Evolutionary conservation across 2,113 vertebrate genomes (phyloP).

Genomic region (Raja brachyura): DNA sequence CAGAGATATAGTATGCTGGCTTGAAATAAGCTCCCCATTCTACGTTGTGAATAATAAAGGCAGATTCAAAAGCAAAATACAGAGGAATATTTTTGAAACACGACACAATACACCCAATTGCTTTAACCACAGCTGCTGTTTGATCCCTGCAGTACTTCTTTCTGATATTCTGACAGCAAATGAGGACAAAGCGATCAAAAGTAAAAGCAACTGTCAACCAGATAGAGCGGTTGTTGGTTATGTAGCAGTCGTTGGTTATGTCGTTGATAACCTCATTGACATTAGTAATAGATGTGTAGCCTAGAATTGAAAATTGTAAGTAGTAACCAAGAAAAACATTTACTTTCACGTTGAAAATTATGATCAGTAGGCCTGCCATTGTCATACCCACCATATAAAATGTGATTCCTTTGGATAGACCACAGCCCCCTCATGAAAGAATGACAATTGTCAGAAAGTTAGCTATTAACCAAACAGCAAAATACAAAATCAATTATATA

Average conservation of each 20-base stretch:
- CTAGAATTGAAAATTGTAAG: not conserved
- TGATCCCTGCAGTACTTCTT: slow-evolving; percentile 39
- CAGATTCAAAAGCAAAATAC: slow-evolving; percentile 40
- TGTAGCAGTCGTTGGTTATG: too few species aligned
- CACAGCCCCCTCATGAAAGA: not conserved
- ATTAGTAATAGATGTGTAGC: not conserved
- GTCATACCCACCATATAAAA: slow-evolving; percentile 21
- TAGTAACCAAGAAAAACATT: not conserved
- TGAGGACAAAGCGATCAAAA: slow-evolving; percentile 37
- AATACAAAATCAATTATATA: not conserved
- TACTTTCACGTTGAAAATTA: not conserved
- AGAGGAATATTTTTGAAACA: slow-evolving; percentile 40
- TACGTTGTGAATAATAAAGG: slow-evolving; percentile 13
- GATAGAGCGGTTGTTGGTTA: slow-evolving; percentile 37
- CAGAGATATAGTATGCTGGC: slow-evolving; percentile 33
- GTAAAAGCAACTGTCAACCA: slow-evolving; percentile 43
- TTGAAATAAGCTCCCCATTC: slow-evolving; percentile 32
- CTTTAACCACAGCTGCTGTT: slow-evolving; percentile 34
- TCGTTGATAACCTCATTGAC: not conserved
- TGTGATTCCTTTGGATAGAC: not conserved
- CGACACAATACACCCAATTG: too few species aligned
- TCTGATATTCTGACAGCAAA: slow-evolving; percentile 41
- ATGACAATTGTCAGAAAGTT: slow-evolving; percentile 13
- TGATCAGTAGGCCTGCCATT: not conserved
- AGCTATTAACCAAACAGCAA: not conserved